These are phyloP conservation scores for Gallirallus australis DNA, from an alignment of 2,797 vertebrate species.

Conservation along the genomic window DNA sequence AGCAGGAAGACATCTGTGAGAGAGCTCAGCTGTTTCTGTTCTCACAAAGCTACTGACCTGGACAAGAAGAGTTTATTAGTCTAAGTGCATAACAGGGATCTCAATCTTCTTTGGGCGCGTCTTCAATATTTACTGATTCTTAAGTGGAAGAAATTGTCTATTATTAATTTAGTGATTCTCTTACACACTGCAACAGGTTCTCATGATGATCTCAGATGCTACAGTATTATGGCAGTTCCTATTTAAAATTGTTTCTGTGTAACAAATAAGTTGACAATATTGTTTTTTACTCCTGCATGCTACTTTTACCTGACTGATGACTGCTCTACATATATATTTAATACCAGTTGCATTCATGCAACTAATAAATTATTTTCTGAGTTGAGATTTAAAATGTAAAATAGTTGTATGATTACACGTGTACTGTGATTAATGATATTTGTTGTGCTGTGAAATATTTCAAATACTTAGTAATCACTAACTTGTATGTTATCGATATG, in stretches of 20 bases:
- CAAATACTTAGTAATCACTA: background rate
- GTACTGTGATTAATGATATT: background rate
- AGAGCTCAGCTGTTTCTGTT: background rate
- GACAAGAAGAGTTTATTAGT: background rate
- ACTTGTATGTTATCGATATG: background rate
- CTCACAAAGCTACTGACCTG: background rate
- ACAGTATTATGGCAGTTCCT: background rate
- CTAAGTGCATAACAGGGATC: background rate
- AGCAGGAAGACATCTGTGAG: background rate
- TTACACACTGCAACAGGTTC: background rate
- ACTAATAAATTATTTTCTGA: background rate
- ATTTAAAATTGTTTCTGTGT: background rate
- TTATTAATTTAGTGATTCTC: background rate
- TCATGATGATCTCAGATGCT: background rate
- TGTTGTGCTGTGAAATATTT: background rate
- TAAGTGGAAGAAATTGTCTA: background rate
- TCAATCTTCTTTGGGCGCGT: background rate
- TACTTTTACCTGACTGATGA: background rate
- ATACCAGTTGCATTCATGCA: background rate
- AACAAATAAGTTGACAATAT: fast-evolving
- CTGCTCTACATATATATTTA: background rate
- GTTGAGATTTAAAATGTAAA: background rate
- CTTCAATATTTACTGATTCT: background rate
- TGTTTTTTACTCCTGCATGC: background rate
- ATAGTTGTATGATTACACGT: background rate